These are phyloP conservation scores for Lacanobia oleracea DNA, from an alignment of 2,888 invertebrate species.

Conservation along the genomic window DNA sequence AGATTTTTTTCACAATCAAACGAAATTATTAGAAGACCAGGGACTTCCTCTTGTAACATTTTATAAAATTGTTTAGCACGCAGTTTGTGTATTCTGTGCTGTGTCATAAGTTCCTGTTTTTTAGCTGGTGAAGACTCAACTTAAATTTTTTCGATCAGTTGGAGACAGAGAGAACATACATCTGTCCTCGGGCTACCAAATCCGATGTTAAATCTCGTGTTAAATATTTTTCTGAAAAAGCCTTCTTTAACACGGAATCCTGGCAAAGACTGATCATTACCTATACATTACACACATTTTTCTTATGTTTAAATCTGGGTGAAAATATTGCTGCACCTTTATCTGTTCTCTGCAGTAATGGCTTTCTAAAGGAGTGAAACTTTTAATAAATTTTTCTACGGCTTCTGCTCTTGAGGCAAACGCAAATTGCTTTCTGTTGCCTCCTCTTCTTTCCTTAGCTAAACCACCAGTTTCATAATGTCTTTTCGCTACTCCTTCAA, in stretches of 20 bases:
- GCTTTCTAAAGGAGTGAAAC: slow-evolving; percentile 6
- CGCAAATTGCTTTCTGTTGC: slow-evolving; percentile 40
- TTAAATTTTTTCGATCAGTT: slow-evolving; percentile 9
- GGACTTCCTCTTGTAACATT: background rate
- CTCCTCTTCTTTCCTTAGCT: slow-evolving; percentile 45
- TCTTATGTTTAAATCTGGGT: slow-evolving; percentile 9
- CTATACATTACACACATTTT: background rate
- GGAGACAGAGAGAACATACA: background rate
- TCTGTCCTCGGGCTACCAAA: background rate
- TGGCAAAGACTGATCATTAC: slow-evolving; percentile 6
- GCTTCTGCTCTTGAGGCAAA: slow-evolving; percentile 10
- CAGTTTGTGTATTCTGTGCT: too few relatives aligned
- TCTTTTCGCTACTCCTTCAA: slow-evolving; percentile 46
- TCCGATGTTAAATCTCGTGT: background rate
- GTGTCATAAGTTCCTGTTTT: slow-evolving; percentile 6
- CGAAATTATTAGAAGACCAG: background rate
- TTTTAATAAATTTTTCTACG: slow-evolving; percentile 7
- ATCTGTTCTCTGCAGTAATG: slow-evolving; percentile 5
- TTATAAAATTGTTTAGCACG: too few relatives aligned
- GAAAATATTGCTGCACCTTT: slow-evolving; percentile 7
- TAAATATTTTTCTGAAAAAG: slow-evolving; percentile 4
- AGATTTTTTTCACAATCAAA: slow-evolving; percentile 19
- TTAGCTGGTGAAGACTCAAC: background rate
- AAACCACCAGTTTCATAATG: slow-evolving; percentile 37
- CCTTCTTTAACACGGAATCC: background rate